Conservation (phyloP, 2,113 vertebrate species). For the Hippocampus comes region DNA sequence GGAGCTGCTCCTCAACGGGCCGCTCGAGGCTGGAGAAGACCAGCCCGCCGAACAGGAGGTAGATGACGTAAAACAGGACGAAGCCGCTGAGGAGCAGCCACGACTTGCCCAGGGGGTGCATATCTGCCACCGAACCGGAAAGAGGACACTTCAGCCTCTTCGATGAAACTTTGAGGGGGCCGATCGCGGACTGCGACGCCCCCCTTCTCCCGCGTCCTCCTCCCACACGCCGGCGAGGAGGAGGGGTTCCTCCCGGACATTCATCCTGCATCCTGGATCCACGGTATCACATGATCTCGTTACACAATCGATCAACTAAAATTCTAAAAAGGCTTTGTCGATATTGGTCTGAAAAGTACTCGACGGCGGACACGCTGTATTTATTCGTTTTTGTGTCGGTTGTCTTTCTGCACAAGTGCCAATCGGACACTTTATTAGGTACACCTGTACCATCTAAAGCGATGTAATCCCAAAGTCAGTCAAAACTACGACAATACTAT, state of each 20-base stretch:
- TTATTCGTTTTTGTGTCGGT: background rate
- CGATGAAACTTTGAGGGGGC: conserved; percentile 23
- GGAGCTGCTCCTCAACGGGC: conserved; percentile 77
- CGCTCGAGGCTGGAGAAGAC: conserved; percentile 82
- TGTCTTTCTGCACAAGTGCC: background rate
- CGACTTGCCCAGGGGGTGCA: conserved; percentile 60
- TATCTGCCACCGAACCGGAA: conserved; percentile 17
- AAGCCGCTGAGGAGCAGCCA: conserved; percentile 63
- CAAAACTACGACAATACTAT: no score
- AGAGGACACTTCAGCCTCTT: background rate
- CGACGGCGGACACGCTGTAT: no score
- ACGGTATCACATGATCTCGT: background rate
- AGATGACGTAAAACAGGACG: conserved; percentile 70
- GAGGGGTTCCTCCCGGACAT: background rate
- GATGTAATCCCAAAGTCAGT: no score
- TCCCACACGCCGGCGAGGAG: conserved; percentile 25
- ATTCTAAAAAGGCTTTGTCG: background rate
- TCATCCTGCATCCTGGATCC: conserved; percentile 23
- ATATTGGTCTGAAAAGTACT: background rate
- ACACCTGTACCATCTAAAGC: background rate
- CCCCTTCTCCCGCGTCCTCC: conserved; percentile 39
- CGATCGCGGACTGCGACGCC: conserved; percentile 37
- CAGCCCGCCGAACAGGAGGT: conserved; percentile 81
- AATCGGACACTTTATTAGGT: background rate
- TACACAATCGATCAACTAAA: background rate